phyloP scores from a whole-genome alignment of 2,888 invertebrate species.

The Pammene aurita region DNA sequence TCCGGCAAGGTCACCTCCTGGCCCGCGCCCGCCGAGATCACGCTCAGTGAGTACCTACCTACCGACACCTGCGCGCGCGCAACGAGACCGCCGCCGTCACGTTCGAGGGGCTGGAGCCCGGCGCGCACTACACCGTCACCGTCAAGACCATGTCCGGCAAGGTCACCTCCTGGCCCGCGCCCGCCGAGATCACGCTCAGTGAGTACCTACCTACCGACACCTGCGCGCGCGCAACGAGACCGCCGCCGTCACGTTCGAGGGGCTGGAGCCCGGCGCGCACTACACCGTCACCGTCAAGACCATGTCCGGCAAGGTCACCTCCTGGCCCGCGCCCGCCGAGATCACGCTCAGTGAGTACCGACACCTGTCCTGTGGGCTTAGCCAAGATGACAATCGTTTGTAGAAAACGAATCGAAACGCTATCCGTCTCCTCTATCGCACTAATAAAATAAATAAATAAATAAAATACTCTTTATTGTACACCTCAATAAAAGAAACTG shows the following conservation, averaged over 20 bases:
- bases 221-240: too few relatives aligned
- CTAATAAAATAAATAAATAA: too few relatives aligned
- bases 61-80: too few relatives aligned
- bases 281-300: conserved; percentile 96
- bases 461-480: too few relatives aligned
- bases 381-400: too few relatives aligned
- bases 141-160: conserved; percentile 97
- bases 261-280: conserved; percentile 93
- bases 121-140: conserved; percentile 93
- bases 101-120: conserved; percentile 94
- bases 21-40: conserved; percentile 95
- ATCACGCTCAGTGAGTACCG: conserved; percentile 92
- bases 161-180: conserved; percentile 97
- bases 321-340: conserved; percentile 95
- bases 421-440: too few relatives aligned
- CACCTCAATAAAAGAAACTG: too few relatives aligned
- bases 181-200: conserved; percentile 93
- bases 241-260: conserved; percentile 89
- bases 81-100: conserved; percentile 80
- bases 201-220: too few relatives aligned
- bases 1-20: conserved; percentile 97
- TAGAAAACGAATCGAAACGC: too few relatives aligned
- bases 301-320: conserved; percentile 96
- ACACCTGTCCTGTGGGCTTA: too few relatives aligned
- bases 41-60: conserved; percentile 85